These are phyloP conservation scores for Aeoliscus strigatus DNA, from an alignment of 2,797 vertebrate species.

Conservation along the genomic window DNA sequence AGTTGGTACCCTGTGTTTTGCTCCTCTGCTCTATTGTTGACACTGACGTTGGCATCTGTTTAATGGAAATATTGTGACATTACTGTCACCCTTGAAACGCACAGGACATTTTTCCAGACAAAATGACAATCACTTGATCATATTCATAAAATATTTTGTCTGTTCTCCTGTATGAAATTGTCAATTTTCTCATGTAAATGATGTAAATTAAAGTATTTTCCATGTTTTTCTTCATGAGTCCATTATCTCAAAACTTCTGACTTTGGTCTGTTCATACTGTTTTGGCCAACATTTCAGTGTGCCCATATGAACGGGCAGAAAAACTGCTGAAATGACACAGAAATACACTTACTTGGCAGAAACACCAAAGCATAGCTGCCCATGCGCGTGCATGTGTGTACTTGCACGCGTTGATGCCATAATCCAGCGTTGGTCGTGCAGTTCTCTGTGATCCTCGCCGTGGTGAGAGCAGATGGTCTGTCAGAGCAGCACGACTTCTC, in stretches of 20 bases:
- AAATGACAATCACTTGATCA: too few species aligned
- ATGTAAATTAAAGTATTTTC: neutral
- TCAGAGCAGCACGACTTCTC: constrained; percentile 33
- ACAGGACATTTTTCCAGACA: too few species aligned
- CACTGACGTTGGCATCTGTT: too few species aligned
- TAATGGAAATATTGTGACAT: too few species aligned
- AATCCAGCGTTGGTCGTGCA: constrained; percentile 49
- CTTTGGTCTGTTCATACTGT: neutral
- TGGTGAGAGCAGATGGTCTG: constrained; percentile 58
- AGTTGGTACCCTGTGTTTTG: too few species aligned
- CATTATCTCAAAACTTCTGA: neutral
- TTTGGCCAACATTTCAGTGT: too few species aligned
- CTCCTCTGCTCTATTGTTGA: too few species aligned
- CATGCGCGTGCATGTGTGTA: neutral
- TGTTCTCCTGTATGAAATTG: too few species aligned
- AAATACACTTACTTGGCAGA: constrained; percentile 30
- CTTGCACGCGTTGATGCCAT: constrained; percentile 25
- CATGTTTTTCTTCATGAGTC: neutral
- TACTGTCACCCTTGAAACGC: too few species aligned
- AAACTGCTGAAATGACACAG: constrained; percentile 9
- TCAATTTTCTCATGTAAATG: too few species aligned
- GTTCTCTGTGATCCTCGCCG: constrained; percentile 29
- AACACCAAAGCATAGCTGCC: constrained; percentile 11
- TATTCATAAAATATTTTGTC: too few species aligned
- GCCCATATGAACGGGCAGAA: too few species aligned